phyloP scores from a whole-genome alignment of 1,140 invertebrate genomes.

The Drosophila simulans region DNA sequence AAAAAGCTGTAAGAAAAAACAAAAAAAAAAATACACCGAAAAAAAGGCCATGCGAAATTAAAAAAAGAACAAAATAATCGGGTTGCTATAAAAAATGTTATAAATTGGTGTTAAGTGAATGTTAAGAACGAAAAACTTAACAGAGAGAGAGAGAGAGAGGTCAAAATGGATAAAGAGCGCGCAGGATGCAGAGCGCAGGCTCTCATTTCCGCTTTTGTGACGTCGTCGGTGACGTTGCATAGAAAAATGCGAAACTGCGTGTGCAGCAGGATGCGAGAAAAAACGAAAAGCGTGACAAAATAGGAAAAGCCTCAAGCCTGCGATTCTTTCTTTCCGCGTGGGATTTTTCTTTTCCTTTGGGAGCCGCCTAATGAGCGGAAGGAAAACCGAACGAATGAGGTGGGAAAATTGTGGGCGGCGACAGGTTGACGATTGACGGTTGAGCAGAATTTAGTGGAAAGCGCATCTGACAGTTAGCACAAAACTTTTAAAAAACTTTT shows the following conservation, averaged over 20 bases:
- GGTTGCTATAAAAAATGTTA: slow-evolving; percentile 34
- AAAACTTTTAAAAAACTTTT: not conserved
- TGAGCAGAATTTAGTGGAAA: not conserved
- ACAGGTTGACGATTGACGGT: slow-evolving; percentile 26
- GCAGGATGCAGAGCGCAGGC: slow-evolving; percentile 53
- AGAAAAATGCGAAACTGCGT: slow-evolving; percentile 76
- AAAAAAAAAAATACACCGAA: slow-evolving; percentile 33
- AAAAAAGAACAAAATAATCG: slow-evolving; percentile 44
- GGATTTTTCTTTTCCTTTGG: slow-evolving; percentile 34
- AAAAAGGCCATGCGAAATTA: slow-evolving; percentile 48
- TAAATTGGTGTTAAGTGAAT: slow-evolving; percentile 15
- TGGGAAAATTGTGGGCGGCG: slow-evolving; percentile 10
- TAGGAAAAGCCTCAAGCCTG: slow-evolving; percentile 37
- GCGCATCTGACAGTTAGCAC: not conserved
- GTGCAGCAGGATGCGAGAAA: slow-evolving; percentile 39
- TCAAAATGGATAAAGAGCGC: slow-evolving; percentile 4
- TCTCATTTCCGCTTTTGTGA: slow-evolving; percentile 44
- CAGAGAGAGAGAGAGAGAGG: slow-evolving; percentile 4
- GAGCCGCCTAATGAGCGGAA: slow-evolving; percentile 76
- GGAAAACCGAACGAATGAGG: slow-evolving; percentile 44
- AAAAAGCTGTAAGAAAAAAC: slow-evolving; percentile 27
- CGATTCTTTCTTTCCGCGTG: slow-evolving; percentile 8
- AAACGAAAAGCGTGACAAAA: slow-evolving; percentile 24
- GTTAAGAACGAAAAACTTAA: slow-evolving; percentile 1
- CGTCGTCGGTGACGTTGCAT: slow-evolving; percentile 71